These are phyloP conservation scores for Meleagris gallopavo DNA, from an alignment of 2,113 vertebrate genomes.

Conservation along the genomic window DNA sequence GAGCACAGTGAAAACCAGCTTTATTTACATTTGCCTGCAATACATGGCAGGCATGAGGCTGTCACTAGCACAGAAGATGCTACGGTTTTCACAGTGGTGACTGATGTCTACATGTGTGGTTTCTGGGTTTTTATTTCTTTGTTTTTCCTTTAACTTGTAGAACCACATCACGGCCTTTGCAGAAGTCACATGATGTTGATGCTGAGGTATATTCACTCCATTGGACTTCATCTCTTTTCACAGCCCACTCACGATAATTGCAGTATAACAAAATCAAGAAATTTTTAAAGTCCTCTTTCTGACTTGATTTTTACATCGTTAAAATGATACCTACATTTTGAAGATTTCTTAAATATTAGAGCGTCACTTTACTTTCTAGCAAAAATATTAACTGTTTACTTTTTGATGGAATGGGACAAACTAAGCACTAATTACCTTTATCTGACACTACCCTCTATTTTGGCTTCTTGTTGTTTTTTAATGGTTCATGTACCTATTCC, in stretches of 20 bases:
- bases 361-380: slow-evolving; percentile 66
- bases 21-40: background rate
- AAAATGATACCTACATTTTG: slow-evolving; percentile 58
- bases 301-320: slow-evolving; percentile 79
- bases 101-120: slow-evolving; percentile 11
- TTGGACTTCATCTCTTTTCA: slow-evolving; percentile 95
- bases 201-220: slow-evolving; percentile 88
- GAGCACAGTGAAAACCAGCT: background rate
- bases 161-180: slow-evolving; percentile 97
- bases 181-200: slow-evolving; percentile 99
- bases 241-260: slow-evolving; percentile 84
- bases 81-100: background rate
- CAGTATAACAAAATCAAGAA: slow-evolving; percentile 75
- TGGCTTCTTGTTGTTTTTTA: slow-evolving; percentile 66
- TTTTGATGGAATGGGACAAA: slow-evolving; percentile 54
- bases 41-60: background rate
- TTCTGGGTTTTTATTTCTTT: slow-evolving; percentile 61
- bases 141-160: slow-evolving; percentile 77
- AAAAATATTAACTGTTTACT: slow-evolving; percentile 65
- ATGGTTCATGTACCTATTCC: slow-evolving; percentile 66
- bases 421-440: slow-evolving; percentile 58
- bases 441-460: slow-evolving; percentile 54
- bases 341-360: slow-evolving; percentile 76
- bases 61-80: background rate
- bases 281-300: slow-evolving; percentile 73